phyloP scores from a whole-genome alignment of 2,888 invertebrate genomes.

The Lepidochrysops patricia region DNA sequence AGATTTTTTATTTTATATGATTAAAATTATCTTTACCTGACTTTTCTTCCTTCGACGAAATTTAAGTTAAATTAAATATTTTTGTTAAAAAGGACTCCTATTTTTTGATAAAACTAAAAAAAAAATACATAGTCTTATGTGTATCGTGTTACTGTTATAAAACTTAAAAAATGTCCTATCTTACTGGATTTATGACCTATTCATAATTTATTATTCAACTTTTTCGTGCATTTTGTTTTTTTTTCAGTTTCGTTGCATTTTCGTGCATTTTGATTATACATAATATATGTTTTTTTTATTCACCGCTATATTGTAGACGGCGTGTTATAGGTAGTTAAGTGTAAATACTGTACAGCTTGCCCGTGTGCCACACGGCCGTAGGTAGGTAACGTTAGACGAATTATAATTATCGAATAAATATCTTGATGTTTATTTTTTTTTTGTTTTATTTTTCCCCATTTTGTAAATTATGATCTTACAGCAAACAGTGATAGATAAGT shows the following conservation, averaged over 20 bases:
- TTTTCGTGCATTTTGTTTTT: neutral
- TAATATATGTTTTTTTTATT: neutral
- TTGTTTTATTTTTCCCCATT: slow-evolving; percentile 15
- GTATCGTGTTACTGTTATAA: no score
- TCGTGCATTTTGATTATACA: neutral
- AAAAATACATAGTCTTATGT: no score
- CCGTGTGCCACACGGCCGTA: slow-evolving; percentile 14
- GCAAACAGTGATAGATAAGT: no score
- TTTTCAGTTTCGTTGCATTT: neutral
- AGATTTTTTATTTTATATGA: no score
- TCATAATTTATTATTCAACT: no score
- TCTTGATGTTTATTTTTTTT: slow-evolving; percentile 24
- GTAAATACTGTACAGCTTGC: slow-evolving; percentile 1
- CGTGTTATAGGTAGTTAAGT: neutral
- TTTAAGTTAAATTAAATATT: no score
- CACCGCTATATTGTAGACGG: neutral
- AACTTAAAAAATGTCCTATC: no score
- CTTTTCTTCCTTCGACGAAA: no score
- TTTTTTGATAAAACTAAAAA: no score
- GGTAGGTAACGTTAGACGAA: slow-evolving; percentile 54
- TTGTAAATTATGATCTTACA: neutral
- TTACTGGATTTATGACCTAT: no score
- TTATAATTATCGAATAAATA: slow-evolving; percentile 39
- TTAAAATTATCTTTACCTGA: no score
- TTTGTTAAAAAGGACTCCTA: no score